phyloP scores from a whole-genome alignment of 2,888 invertebrate genomes.

The Ochropacha duplaris region DNA sequence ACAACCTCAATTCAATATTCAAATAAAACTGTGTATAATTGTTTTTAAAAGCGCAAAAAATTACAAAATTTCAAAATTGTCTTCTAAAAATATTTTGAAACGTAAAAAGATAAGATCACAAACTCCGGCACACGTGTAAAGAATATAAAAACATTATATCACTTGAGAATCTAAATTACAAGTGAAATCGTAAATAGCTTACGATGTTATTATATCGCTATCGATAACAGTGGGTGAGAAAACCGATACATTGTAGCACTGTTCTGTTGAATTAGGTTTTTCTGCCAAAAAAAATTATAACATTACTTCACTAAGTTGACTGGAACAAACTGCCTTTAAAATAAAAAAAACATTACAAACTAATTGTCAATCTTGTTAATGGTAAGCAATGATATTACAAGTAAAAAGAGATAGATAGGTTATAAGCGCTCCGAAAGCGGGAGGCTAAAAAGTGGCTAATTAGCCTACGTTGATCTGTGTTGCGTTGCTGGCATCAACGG shows the following conservation, averaged over 20 bases:
- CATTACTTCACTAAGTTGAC: constrained; percentile 3
- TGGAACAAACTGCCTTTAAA: background rate
- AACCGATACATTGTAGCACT: constrained; percentile 52
- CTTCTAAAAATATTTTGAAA: background rate
- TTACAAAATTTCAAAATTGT: no score
- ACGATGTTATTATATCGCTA: constrained; percentile 52
- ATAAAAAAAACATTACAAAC: no score
- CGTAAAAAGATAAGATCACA: constrained; percentile 45
- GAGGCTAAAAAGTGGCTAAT: no score
- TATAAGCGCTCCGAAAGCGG: no score
- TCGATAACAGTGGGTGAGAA: constrained; percentile 38
- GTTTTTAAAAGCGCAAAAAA: no score
- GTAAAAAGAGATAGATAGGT: no score
- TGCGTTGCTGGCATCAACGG: no score
- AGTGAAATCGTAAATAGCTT: constrained; percentile 45
- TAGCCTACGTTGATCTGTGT: no score
- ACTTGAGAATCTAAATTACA: constrained; percentile 57
- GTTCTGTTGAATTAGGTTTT: constrained; percentile 51
- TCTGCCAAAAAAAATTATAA: constrained; percentile 16
- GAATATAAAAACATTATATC: constrained; percentile 47
- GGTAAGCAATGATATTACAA: no score
- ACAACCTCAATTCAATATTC: no score
- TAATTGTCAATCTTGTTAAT: no score
- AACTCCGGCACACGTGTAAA: constrained; percentile 49
- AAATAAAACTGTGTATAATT: no score